Percentiles rank a stretch among this genome's conserved stretches.
phyloP scores from a whole-genome alignment of 2,113 vertebrate species.

The Platysteira castanea region DNA sequence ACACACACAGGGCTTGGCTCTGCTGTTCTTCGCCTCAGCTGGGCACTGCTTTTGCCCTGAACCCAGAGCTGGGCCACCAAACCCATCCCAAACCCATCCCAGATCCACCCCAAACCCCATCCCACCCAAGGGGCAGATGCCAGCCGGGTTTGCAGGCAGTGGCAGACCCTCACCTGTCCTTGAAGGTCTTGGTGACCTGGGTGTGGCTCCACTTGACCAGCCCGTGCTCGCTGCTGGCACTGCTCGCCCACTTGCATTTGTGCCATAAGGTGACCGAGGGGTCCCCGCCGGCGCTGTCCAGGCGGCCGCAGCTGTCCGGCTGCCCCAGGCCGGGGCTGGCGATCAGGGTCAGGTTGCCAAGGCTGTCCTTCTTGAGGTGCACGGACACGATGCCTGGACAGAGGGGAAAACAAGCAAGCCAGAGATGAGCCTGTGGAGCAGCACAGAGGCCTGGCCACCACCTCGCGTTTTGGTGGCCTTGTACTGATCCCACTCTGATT shows the following conservation, averaged over 20 bases:
- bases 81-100: neutral
- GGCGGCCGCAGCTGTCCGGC: neutral
- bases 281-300: neutral
- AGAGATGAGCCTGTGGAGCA: neutral
- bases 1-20: neutral
- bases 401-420: neutral
- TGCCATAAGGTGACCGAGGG: conserved; percentile 40
- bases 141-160: neutral
- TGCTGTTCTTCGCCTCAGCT: neutral
- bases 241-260: conserved; percentile 32
- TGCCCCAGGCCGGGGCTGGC: conserved; percentile 59
- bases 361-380: conserved; percentile 69
- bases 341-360: conserved; percentile 64
- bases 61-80: neutral
- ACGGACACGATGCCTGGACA: conserved; percentile 65
- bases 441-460: neutral
- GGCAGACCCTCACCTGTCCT: conserved; percentile 65
- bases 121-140: neutral
- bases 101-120: neutral
- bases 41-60: neutral
- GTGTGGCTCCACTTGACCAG: conserved; percentile 41
- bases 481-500: neutral
- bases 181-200: conserved; percentile 25
- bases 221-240: neutral
- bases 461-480: neutral